Evolutionary conservation across 30 jellyfish, hydroid and myxozoan genomes (phyloP).

Genomic region (Catostylus mosaicus): DNA sequence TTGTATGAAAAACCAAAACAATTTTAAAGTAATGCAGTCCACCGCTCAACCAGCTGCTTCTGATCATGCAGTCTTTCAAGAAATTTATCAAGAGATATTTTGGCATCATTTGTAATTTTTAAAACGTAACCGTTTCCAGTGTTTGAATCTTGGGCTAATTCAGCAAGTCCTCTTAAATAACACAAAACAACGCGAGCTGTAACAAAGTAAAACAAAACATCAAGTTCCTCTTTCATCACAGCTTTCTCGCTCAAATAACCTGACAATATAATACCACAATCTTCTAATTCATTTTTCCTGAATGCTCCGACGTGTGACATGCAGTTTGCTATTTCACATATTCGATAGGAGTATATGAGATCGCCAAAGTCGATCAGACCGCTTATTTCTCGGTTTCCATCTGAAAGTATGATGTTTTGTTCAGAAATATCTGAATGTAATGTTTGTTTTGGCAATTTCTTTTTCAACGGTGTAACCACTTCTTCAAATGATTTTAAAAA

Average conservation of each 20-base stretch:
- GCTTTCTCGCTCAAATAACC: constrained; percentile 12
- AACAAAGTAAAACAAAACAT: constrained; percentile 6
- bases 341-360: constrained; percentile 20
- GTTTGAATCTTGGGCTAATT: neutral
- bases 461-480: neutral
- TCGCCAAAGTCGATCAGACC: constrained; percentile 68
- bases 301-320: constrained; percentile 39
- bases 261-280: constrained; percentile 15
- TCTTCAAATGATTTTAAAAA: neutral
- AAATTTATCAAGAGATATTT: neutral
- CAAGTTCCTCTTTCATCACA: neutral
- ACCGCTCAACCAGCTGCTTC: neutral
- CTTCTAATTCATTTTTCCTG: constrained; percentile 3
- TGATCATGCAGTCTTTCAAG: constrained; percentile 1
- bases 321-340: constrained; percentile 46
- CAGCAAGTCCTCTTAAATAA: neutral
- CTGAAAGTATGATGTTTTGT: constrained; percentile 3
- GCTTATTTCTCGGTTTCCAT: neutral
- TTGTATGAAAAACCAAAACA: neutral
- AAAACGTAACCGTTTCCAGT: neutral
- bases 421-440: constrained; percentile 44
- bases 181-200: constrained; percentile 13
- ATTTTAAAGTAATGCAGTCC: neutral
- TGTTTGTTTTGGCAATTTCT: constrained; percentile 18
- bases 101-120: neutral